Evolutionary conservation across 2,797 vertebrate genomes (phyloP).

Genomic region (Cyclura pinguis): DNA sequence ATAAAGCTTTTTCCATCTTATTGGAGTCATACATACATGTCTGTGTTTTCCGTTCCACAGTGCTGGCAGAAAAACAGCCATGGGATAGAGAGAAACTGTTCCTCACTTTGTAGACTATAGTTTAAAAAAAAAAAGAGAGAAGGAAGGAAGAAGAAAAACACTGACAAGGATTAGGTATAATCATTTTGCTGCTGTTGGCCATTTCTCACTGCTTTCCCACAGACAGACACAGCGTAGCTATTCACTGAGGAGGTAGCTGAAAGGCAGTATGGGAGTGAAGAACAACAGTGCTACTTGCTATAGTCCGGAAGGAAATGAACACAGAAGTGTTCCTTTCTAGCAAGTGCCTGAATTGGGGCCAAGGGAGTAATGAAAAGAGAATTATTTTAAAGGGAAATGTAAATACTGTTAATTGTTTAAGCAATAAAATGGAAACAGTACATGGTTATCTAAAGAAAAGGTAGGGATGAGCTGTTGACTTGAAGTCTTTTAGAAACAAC

Average conservation of each 20-base stretch:
- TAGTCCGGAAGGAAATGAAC: slow-evolving; percentile 32
- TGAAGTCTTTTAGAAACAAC: not conserved
- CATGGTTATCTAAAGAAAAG: not conserved
- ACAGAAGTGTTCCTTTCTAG: slow-evolving; percentile 17
- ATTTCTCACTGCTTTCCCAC: slow-evolving; percentile 17
- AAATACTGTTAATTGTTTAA: slow-evolving; percentile 30
- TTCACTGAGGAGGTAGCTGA: slow-evolving; percentile 14
- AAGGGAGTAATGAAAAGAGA: slow-evolving; percentile 29
- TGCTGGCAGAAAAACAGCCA: not conserved
- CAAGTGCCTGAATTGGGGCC: not conserved
- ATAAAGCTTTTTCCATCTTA: not conserved
- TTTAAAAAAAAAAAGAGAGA: too few relatives aligned
- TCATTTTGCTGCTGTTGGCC: slow-evolving; percentile 19
- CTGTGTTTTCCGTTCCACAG: slow-evolving; percentile 16
- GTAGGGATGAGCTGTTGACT: not conserved
- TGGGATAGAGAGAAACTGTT: not conserved
- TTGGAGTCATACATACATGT: not conserved
- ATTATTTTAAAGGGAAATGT: slow-evolving; percentile 18
- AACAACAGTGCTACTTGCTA: slow-evolving; percentile 25
- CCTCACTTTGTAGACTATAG: not conserved
- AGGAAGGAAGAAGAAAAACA: not conserved
- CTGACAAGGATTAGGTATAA: slow-evolving; percentile 24
- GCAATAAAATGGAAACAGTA: not conserved
- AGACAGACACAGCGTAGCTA: slow-evolving; percentile 21
- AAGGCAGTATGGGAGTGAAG: slow-evolving; percentile 11